A percentile compares a stretch with the other conserved stretches of the same genome.
Evolutionary conservation across 2,888 invertebrate species (phyloP).

Genomic region (Eupithecia tripunctaria): DNA sequence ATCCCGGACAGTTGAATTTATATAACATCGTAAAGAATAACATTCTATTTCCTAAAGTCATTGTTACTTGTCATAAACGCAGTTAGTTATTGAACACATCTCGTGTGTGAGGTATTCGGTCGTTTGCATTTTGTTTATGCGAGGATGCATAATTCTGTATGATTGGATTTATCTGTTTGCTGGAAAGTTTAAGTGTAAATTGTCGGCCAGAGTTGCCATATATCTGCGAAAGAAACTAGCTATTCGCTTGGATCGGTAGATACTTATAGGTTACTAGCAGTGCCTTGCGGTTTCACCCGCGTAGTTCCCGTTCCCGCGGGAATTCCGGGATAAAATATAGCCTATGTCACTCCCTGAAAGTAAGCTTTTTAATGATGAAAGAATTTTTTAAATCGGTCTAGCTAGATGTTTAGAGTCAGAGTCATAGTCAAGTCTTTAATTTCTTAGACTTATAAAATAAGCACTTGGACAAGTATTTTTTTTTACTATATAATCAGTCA

Average conservation of each 20-base stretch:
- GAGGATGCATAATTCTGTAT: slow-evolving; percentile 9
- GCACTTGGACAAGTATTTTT: no score
- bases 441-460: no score
- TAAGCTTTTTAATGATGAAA: no score
- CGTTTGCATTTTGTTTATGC: slow-evolving; percentile 6
- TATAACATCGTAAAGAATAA: slow-evolving; percentile 43
- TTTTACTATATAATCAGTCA: no score
- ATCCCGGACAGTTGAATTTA: slow-evolving; percentile 40
- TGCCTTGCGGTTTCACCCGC: no score
- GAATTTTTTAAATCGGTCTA: no score
- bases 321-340: no score
- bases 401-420: no score
- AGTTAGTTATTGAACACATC: slow-evolving; percentile 30
- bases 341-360: no score
- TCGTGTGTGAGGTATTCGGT: slow-evolving; percentile 11
- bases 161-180: slow-evolving; percentile 4
- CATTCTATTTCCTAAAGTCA: slow-evolving; percentile 41
- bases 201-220: neutral
- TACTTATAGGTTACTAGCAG: no score
- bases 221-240: neutral
- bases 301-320: no score
- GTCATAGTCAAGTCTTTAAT: no score
- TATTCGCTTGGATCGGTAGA: neutral
- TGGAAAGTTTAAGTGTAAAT: neutral
- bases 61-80: slow-evolving; percentile 32